phyloP scores from a whole-genome alignment of 2,797 vertebrate species.

The Somateria mollissima region DNA sequence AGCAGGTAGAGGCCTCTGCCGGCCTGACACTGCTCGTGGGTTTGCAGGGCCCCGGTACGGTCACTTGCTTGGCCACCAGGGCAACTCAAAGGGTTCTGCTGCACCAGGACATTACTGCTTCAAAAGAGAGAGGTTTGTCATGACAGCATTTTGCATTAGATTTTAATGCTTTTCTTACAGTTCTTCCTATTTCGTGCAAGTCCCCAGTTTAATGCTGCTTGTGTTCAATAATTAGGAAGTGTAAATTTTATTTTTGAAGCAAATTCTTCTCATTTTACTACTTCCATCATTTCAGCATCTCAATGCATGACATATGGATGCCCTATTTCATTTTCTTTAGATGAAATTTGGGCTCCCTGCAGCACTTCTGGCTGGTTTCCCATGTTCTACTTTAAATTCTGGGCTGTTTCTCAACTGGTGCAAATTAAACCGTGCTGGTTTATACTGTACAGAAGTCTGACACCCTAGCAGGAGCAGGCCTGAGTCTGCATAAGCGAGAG shows the following conservation, averaged over 20 bases:
- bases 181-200: neutral
- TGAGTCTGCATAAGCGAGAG: neutral
- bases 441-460: neutral
- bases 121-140: neutral
- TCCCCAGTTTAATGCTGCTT: neutral
- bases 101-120: neutral
- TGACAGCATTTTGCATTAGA: neutral
- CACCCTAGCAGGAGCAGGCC: neutral
- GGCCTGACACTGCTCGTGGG: accelerated
- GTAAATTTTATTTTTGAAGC: neutral
- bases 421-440: neutral
- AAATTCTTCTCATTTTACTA: neutral
- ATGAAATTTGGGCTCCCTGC: neutral
- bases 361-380: constrained; percentile 18
- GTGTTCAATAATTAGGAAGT: neutral
- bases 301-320: neutral
- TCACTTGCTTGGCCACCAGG: neutral
- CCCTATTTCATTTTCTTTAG: neutral
- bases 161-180: neutral
- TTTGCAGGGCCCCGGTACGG: neutral
- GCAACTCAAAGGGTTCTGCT: neutral
- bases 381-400: constrained; percentile 16
- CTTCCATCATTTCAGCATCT: neutral
- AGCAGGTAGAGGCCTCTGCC: neutral
- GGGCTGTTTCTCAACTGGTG: neutral